These are phyloP conservation scores for Cosmia pyralina DNA, from an alignment of 2,888 invertebrate species.

Conservation along the genomic window DNA sequence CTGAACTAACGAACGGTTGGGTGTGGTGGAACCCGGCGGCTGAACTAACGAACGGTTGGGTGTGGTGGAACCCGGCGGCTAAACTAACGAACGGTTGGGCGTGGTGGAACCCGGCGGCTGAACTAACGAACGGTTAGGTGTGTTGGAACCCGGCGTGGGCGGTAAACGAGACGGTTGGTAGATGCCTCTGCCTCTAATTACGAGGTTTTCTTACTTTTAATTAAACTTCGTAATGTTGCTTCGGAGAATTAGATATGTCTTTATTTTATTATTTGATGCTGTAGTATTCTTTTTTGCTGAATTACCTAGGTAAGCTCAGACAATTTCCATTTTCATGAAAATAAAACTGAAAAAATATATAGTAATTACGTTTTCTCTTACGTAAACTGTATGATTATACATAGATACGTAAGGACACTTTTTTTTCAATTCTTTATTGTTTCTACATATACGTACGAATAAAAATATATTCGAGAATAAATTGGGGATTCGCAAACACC, in stretches of 20 bases:
- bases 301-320: neutral
- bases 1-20: slow-evolving; percentile 21
- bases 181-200: slow-evolving; percentile 35
- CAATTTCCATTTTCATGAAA: neutral
- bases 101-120: slow-evolving; percentile 9
- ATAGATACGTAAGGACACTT: neutral
- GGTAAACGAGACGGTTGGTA: slow-evolving; percentile 14
- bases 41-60: slow-evolving; percentile 13
- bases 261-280: slow-evolving; percentile 1
- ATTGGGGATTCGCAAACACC: slow-evolving; percentile 24
- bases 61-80: too few relatives aligned
- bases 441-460: slow-evolving; percentile 7
- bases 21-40: slow-evolving; percentile 10
- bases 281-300: neutral
- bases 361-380: neutral
- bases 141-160: slow-evolving; percentile 5
- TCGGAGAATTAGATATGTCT: slow-evolving; percentile 18
- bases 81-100: slow-evolving; percentile 1
- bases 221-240: slow-evolving; percentile 39
- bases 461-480: slow-evolving; percentile 41
- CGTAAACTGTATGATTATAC: neutral
- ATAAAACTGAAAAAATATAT: neutral
- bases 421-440: slow-evolving; percentile 1
- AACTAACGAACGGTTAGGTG: slow-evolving; percentile 17
- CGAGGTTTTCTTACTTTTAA: slow-evolving; percentile 51